Conservation (phyloP, 2,113 vertebrate species). For the Amazona vittata region DNA sequence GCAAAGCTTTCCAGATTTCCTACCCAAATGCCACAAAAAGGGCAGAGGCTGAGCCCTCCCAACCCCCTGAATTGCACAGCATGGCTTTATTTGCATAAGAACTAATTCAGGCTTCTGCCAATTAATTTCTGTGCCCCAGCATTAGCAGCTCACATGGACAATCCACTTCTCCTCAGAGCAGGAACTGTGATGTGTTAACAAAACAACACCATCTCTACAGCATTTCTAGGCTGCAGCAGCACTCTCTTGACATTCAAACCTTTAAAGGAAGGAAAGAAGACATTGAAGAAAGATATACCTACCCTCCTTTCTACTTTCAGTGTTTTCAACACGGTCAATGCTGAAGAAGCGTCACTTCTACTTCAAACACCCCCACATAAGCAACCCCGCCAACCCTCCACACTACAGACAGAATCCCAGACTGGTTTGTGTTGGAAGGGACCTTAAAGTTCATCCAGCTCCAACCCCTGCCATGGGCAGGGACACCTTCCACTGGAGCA, state of each 20-base stretch:
- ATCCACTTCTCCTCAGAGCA: background rate
- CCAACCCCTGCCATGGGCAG: fast-evolving
- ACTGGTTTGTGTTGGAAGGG: background rate
- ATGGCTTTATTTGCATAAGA: background rate
- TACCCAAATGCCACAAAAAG: conserved; percentile 4
- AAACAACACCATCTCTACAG: background rate
- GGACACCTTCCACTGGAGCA: background rate
- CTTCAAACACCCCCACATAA: background rate
- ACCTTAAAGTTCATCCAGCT: background rate
- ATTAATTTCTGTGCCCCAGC: background rate
- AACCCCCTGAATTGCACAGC: background rate
- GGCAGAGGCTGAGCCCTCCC: background rate
- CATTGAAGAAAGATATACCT: background rate
- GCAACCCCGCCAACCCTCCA: background rate
- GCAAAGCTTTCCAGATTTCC: conserved; percentile 20
- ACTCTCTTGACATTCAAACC: background rate
- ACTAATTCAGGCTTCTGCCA: background rate
- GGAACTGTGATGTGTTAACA: background rate
- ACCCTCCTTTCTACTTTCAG: background rate
- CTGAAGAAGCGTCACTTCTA: background rate
- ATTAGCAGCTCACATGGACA: background rate
- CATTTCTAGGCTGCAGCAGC: background rate
- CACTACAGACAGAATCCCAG: background rate
- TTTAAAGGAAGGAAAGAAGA: conserved; percentile 17
- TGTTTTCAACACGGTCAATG: background rate